Percentiles rank a stretch among this genome's conserved stretches.
These are phyloP conservation scores for Rhynchomys soricoides DNA, from an alignment of 2,113 vertebrate genomes.

Conservation along the genomic window DNA sequence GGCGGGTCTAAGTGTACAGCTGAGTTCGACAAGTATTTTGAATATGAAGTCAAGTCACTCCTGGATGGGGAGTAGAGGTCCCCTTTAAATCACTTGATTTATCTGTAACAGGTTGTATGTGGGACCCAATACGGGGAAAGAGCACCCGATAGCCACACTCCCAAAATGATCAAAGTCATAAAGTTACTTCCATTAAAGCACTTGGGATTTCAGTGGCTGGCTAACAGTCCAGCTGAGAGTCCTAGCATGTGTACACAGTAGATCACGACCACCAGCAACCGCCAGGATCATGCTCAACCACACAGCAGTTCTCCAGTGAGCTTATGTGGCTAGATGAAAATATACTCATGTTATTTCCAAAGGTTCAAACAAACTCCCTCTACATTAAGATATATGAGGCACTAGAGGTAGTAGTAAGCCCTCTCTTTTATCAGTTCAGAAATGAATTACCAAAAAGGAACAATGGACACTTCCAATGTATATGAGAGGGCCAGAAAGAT, in stretches of 20 bases:
- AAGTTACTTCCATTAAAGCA: conserved; percentile 57
- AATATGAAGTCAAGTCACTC: not conserved
- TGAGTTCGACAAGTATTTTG: not conserved
- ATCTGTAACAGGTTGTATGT: not conserved
- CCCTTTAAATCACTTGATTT: not conserved
- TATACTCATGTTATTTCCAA: not conserved
- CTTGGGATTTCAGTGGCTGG: conserved; percentile 52
- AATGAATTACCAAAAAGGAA: conserved; percentile 14
- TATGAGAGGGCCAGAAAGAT: not conserved
- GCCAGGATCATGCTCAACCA: not conserved
- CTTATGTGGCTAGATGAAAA: not conserved
- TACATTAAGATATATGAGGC: not conserved
- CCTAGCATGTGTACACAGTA: conserved; percentile 53
- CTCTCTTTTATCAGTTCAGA: conserved; percentile 39
- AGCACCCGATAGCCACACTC: not conserved
- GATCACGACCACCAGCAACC: not conserved
- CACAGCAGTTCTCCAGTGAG: not conserved
- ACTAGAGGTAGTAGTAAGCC: conserved; percentile 8
- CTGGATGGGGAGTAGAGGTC: rapidly evolving
- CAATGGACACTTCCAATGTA: not conserved
- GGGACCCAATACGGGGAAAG: not conserved
- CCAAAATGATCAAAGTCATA: conserved; percentile 39
- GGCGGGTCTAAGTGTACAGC: not conserved
- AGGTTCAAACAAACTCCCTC: not conserved
- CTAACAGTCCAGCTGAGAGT: conserved; percentile 68